A percentile compares a stretch with the other conserved stretches of the same genome.
These are phyloP conservation scores for Agriotes lineatus DNA, from an alignment of 2,888 invertebrate species.

Conservation along the genomic window DNA sequence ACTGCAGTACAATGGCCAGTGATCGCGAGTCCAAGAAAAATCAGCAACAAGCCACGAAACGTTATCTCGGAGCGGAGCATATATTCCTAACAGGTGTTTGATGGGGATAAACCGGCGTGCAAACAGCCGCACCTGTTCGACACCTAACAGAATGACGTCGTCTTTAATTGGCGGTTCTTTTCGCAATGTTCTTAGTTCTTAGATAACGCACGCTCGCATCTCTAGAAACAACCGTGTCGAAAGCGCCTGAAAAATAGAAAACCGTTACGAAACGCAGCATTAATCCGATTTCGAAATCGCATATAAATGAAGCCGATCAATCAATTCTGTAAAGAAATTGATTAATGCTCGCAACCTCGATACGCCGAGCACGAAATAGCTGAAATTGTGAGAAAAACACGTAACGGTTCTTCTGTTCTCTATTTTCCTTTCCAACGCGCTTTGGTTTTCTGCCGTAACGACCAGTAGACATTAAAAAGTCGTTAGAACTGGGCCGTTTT, in stretches of 20 bases:
- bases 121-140: constrained; percentile 11
- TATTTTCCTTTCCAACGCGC: constrained; percentile 15
- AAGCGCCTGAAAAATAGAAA: not conserved
- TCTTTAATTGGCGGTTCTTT: not conserved
- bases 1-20: too few species aligned
- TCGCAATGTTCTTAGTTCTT: not conserved
- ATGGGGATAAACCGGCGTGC: constrained; percentile 1
- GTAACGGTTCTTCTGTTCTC: constrained; percentile 9
- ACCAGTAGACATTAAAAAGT: constrained; percentile 9
- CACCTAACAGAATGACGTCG: not conserved
- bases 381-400: constrained; percentile 15
- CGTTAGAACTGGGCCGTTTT: constrained; percentile 1
- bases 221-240: not conserved
- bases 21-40: too few species aligned
- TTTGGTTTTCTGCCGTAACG: not conserved
- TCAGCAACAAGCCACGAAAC: too few species aligned
- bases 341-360: constrained; percentile 13
- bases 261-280: not conserved
- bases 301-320: not conserved
- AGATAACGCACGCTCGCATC: too few species aligned
- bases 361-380: not conserved
- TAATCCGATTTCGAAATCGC: constrained; percentile 15
- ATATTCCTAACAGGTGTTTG: constrained; percentile 10
- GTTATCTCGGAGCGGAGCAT: too few species aligned
- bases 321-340: constrained; percentile 9